phyloP scores from a whole-genome alignment of 2,888 invertebrate species.

The Alentia gelatinosa region DNA sequence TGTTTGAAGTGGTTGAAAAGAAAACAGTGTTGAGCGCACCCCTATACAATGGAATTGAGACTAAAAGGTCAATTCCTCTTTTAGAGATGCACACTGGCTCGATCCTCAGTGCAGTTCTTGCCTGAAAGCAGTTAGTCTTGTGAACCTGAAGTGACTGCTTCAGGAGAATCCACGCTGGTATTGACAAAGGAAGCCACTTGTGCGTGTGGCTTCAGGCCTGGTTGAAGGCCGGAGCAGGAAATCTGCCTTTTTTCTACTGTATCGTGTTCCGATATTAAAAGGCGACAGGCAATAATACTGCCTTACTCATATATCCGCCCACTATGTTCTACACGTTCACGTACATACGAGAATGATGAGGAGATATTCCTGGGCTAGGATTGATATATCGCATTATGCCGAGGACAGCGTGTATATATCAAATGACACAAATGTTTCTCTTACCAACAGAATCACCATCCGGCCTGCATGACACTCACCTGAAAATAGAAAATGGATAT shows the following conservation, averaged over 20 bases:
- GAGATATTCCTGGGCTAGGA: not conserved
- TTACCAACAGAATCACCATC: not conserved
- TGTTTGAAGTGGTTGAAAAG: no score
- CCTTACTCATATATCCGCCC: not conserved
- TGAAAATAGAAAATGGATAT: not conserved
- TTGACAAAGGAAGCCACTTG: not conserved
- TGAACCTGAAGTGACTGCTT: not conserved
- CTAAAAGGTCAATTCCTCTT: no score
- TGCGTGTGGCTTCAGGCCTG: not conserved
- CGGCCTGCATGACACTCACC: not conserved
- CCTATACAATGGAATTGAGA: no score
- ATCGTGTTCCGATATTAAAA: not conserved
- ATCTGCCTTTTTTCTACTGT: not conserved
- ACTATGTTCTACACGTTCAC: not conserved
- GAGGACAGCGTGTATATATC: not conserved
- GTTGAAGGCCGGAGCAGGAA: not conserved
- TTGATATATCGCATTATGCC: not conserved
- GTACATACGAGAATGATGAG: not conserved
- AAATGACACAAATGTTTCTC: not conserved
- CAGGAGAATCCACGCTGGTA: not conserved
- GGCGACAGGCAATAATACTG: not conserved
- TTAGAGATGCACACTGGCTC: no score
- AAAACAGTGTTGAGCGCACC: no score
- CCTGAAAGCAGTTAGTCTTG: no score
- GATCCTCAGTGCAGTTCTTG: no score